Conservation (phyloP, 1,140 invertebrate species). For the Chironomus tepperi region DNA sequence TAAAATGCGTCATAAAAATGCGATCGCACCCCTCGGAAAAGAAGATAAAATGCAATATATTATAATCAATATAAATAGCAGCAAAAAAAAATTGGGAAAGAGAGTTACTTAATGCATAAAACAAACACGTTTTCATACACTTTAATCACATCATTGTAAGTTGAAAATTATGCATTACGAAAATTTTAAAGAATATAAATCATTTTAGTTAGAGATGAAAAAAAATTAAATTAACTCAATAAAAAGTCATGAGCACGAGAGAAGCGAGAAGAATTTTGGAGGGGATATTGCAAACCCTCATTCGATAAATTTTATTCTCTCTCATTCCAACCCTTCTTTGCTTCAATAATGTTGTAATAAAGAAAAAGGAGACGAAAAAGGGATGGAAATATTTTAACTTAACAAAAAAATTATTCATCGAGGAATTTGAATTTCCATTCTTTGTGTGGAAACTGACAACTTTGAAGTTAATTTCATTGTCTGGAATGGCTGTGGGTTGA, state of each 20-base stretch:
- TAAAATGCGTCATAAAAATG: constrained; percentile 16
- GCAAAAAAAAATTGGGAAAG: background rate
- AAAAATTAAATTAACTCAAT: constrained; percentile 20
- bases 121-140: constrained; percentile 22
- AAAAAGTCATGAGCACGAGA: background rate
- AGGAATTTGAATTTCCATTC: no score
- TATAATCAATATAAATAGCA: background rate
- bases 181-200: constrained; percentile 21
- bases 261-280: no score
- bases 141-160: constrained; percentile 21
- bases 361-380: background rate
- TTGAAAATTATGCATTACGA: constrained; percentile 20
- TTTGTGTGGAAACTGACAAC: no score
- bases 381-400: no score
- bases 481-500: no score
- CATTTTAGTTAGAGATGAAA: constrained; percentile 6
- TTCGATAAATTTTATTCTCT: no score
- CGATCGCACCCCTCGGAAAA: background rate
- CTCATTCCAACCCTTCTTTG: no score
- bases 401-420: background rate
- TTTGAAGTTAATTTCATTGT: no score
- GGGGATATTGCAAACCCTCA: no score
- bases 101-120: constrained; percentile 8
- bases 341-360: background rate
- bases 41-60: background rate